Base-by-base conservation (phyloP, 2,888 invertebrate genomes). In the Drosophila barbarae region DNA sequence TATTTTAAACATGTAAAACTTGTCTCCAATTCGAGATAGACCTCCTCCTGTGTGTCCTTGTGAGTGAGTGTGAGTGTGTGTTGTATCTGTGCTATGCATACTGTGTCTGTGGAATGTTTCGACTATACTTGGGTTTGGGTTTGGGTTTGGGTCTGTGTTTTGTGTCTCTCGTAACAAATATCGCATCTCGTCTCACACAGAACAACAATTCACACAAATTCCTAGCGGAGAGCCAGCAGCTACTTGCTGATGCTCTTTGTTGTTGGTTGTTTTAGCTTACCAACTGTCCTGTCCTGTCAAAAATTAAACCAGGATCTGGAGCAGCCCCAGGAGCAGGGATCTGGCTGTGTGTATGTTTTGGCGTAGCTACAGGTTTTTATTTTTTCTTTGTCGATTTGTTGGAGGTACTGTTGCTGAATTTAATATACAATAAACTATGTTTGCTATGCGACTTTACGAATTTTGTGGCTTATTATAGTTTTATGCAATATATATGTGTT, bases 361-460 rank as follows among this genome's bases (percentile, higher is more conserved):
- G 65, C 63, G 47, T 73, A 60, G 67, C 72, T 77, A 63, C 65
- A 64, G 77, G 51, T 69, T 72, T 51, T 49, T 41, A 0, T 39
- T n/a, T 7, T 15, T 15, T 12, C 10, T 36, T 36, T 36, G 15
- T 38, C 38, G 18, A 21, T 67, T 68, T 63, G 15, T 41, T 77
- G 81, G 65, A 84, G 78, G 84, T 81, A 81, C 82, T 66, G 77
- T 67, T 67, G 79, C 69, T 83, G 60, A 69, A 69, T 63, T 72
- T 68, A 63, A 66, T 77, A 73, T 70, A 77, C 68, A 69, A 53
- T 38, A 75, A 67, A 44, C 47, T 63, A 28, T 10, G 42, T 42
- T 64, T 75, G 65, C 66, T 71, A 66, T 58, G 49, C 42, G 46
- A 54, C 30, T 46, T 46, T 30, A 32, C 21, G 42, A 47, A 46